A percentile compares a stretch with the other conserved stretches of the same genome.
These are phyloP conservation scores for Elephantulus edwardii DNA, from an alignment of 2,113 vertebrate genomes.

Conservation along the genomic window DNA sequence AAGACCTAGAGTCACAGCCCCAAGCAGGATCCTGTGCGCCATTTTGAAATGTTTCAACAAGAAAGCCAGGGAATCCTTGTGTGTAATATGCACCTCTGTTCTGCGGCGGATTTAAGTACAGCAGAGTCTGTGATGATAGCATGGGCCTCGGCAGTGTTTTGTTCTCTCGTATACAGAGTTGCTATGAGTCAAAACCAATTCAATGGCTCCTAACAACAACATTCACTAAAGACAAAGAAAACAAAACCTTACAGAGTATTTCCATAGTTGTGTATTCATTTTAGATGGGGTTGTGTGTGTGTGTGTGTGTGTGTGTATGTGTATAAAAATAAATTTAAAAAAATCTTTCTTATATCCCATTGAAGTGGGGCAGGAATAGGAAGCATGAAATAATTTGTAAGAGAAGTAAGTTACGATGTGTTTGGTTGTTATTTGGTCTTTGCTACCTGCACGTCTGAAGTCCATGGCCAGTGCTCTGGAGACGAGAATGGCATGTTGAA, in stretches of 20 bases:
- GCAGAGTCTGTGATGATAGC: no score
- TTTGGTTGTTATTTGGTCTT: not conserved
- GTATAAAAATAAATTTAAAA: not conserved
- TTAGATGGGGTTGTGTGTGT: not conserved
- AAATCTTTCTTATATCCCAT: not conserved
- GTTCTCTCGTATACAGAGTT: no score
- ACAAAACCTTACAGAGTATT: not conserved
- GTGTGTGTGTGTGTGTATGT: not conserved
- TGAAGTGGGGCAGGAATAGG: not conserved
- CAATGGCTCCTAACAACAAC: no score
- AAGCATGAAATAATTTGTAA: not conserved
- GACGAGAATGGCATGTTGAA: not conserved
- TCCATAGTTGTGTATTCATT: not conserved
- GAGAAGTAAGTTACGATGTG: not conserved
- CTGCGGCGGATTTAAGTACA: no score
- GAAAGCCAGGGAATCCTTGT: not conserved
- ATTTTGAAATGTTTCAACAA: slow-evolving; percentile 40
- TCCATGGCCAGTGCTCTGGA: not conserved
- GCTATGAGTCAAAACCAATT: no score
- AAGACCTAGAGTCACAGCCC: slow-evolving; percentile 14
- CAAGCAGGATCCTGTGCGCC: not conserved
- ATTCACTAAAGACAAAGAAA: not conserved
- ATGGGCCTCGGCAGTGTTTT: no score
- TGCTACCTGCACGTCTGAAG: not conserved
- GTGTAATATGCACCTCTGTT: not conserved